phyloP scores from a whole-genome alignment of 2,797 vertebrate species.

The Cryptoprocta ferox region DNA sequence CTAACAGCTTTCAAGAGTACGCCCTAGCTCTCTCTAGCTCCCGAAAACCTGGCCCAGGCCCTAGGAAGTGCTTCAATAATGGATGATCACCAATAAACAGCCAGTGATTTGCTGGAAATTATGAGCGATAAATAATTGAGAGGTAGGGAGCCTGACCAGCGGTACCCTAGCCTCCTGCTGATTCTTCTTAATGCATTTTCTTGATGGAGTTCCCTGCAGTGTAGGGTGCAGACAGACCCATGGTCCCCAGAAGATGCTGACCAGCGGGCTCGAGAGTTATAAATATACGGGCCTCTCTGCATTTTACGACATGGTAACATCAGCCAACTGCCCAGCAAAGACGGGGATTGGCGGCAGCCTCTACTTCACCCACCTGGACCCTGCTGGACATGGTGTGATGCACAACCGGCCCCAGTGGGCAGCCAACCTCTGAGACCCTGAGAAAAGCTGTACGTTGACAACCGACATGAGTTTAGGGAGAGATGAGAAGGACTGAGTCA shows the following conservation, averaged over 20 bases:
- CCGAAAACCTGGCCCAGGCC: conserved; percentile 86
- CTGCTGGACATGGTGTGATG: not conserved
- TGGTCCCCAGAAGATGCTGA: conserved; percentile 83
- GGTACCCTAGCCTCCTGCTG: conserved; percentile 85
- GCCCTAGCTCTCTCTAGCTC: conserved; percentile 83
- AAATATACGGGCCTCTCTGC: conserved; percentile 49
- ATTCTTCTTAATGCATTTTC: conserved; percentile 88
- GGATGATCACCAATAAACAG: conserved; percentile 90
- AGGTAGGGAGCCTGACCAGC: conserved; percentile 83
- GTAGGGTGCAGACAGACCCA: conserved; percentile 77
- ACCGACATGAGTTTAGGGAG: not conserved
- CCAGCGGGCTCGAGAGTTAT: conserved; percentile 57
- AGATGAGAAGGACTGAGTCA: not conserved
- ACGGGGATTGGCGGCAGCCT: not conserved
- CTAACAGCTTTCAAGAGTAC: conserved; percentile 85
- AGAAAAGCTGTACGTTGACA: not conserved
- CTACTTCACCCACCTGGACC: not conserved
- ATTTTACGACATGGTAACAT: not conserved
- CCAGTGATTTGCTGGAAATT: conserved; percentile 90
- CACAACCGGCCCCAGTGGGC: not conserved
- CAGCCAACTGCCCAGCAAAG: not conserved
- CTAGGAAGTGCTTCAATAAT: conserved; percentile 90
- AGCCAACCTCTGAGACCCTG: not conserved
- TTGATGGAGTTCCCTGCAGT: conserved; percentile 84
- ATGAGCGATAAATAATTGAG: conserved; percentile 90